These are phyloP conservation scores for Drosophila gunungcola DNA, from an alignment of 1,140 invertebrate genomes.

Conservation along the genomic window DNA sequence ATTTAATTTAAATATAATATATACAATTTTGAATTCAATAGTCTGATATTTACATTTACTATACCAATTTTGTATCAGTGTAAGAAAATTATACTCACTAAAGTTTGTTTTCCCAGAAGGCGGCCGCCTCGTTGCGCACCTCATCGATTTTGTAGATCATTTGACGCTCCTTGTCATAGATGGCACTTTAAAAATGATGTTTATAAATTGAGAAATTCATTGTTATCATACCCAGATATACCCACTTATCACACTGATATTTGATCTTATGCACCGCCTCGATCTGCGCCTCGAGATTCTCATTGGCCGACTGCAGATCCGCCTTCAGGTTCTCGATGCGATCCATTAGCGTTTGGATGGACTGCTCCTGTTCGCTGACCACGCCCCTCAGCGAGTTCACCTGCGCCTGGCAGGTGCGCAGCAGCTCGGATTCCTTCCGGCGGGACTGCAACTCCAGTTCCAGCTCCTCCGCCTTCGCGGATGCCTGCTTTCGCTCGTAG, in stretches of 20 bases:
- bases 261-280: conserved; percentile 85
- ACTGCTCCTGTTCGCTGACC: conserved; percentile 87
- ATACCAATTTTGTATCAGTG: no score
- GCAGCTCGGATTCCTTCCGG: conserved; percentile 85
- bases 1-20: no score
- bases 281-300: conserved; percentile 86
- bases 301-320: conserved; percentile 86
- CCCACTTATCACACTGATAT: conserved; percentile 84
- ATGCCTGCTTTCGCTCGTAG: conserved; percentile 85
- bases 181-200: conserved; percentile 72
- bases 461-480: conserved; percentile 85
- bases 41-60: no score
- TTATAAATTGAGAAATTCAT: neutral
- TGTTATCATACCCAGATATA: neutral
- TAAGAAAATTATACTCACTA: conserved; percentile 64
- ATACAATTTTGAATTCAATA: no score
- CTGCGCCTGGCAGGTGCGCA: conserved; percentile 87
- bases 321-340: conserved; percentile 86
- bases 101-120: conserved; percentile 86
- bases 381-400: conserved; percentile 86
- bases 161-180: conserved; percentile 86
- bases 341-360: conserved; percentile 86
- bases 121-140: conserved; percentile 86
- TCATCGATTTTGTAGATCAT: conserved; percentile 86
- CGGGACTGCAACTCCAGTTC: conserved; percentile 85